Base-by-base conservation (phyloP, 1,140 invertebrate genomes). In the Drosophila tsacasi region DNA sequence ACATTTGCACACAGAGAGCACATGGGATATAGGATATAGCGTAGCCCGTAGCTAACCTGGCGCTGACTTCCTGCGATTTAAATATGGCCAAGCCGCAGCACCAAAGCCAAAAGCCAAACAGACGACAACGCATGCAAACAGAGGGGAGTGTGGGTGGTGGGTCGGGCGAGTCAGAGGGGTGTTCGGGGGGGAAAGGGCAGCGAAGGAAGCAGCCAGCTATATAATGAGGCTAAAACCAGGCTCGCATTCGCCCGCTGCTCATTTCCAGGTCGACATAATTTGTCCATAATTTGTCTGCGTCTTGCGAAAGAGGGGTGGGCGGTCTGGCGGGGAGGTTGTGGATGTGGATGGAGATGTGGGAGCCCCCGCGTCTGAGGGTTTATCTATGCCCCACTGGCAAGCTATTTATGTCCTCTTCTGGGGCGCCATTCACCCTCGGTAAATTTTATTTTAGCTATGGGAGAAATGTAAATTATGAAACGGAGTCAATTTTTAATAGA, bases 261-360 rank as follows among this genome's bases (percentile, higher is more conserved):
- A 90, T 89, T 89, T 89, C 85, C 84, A 89, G 84, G 84, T 89
- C 84, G 84, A 72, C 81, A 73, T 89, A 89, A 89, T 89, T 89
- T 89, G 84, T 89, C 85, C 81, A 90, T 90, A 89, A 89, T 89
- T 89, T 89, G 84, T 89, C 84, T 90, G 69, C 84, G 81, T 74
- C 81, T 89, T 90, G 23, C 50, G 59, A 19, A 55, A 23, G 35
- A 17, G 32, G 32, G 25, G n/a, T 30, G 47, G 12, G 37, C 3
- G 2, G 12, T 17, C 19, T 13, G 21, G 13, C 2, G 46, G 15
- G 0, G 15, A 5, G 37, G 17, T 5, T 3, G 17, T 5, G 19
- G n/a, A 44, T 21, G 46, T 17, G 47, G 17, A 27, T 21, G 46
- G 9, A 25, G 17, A 27, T 52, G 23, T 42, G 37, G 21, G 8